Conservation (phyloP, 2,888 invertebrate species). For the Melinopterus prodromus region DNA sequence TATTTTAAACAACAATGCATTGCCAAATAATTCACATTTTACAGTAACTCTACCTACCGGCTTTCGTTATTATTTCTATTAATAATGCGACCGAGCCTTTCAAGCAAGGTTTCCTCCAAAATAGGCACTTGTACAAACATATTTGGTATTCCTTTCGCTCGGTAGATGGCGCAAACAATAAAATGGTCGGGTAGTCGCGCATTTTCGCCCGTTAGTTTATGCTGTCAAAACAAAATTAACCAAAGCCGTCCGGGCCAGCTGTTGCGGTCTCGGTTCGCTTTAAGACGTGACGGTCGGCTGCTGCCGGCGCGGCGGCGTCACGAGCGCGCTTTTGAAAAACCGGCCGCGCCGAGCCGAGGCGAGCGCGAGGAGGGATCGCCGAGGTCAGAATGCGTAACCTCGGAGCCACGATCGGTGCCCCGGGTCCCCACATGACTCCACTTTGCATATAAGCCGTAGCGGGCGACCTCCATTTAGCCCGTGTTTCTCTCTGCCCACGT, state of each 20-base stretch:
- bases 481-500: constrained; percentile 10
- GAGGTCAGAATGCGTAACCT: constrained; percentile 45
- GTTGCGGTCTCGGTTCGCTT: neutral
- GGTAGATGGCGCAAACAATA: too few relatives aligned
- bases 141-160: too few relatives aligned
- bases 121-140: too few relatives aligned
- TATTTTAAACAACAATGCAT: too few relatives aligned
- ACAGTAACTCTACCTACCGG: too few relatives aligned
- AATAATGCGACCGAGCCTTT: too few relatives aligned
- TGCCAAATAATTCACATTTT: too few relatives aligned
- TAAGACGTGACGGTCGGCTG: constrained; percentile 13
- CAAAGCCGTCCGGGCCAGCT: neutral
- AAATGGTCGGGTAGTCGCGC: neutral
- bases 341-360: neutral
- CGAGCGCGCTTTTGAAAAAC: neutral
- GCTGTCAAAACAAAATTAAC: constrained; percentile 25
- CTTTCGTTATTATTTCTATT: too few relatives aligned
- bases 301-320: neutral
- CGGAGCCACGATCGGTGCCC: constrained; percentile 40
- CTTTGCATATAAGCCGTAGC: constrained; percentile 39
- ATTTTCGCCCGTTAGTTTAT: constrained; percentile 13
- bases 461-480: constrained; percentile 10
- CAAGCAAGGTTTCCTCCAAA: too few relatives aligned
- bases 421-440: constrained; percentile 40
- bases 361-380: neutral